phyloP scores from a whole-genome alignment of 2,888 invertebrate genomes.

The Phalangium opilio region DNA sequence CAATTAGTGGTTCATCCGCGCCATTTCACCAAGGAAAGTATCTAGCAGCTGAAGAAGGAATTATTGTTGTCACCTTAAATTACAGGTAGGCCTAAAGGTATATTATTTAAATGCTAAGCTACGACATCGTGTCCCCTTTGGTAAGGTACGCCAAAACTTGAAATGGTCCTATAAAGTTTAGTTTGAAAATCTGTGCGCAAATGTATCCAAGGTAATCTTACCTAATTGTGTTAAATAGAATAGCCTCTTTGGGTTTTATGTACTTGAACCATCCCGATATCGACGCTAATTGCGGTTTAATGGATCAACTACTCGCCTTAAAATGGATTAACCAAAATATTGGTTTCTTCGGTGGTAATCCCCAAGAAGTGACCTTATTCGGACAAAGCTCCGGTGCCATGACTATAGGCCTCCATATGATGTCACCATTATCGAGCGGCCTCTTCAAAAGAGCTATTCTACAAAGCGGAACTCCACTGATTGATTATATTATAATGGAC shows the following conservation, averaged over 20 bases:
- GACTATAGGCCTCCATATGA: constrained; percentile 18
- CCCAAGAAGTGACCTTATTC: constrained; percentile 25
- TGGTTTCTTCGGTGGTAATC: constrained; percentile 24
- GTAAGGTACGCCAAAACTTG: too few relatives aligned
- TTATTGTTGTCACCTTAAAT: constrained; percentile 39
- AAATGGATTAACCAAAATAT: constrained; percentile 25
- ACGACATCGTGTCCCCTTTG: too few relatives aligned
- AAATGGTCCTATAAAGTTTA: too few relatives aligned
- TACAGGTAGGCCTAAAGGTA: constrained; percentile 28
- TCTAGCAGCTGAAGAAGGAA: constrained; percentile 34
- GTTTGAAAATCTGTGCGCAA: too few relatives aligned
- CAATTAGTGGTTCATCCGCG: constrained; percentile 8
- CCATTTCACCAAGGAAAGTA: constrained; percentile 38
- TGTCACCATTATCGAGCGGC: constrained; percentile 14
- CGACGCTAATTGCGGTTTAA: constrained; percentile 27
- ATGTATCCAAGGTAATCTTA: too few relatives aligned
- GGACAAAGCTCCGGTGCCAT: constrained; percentile 26
- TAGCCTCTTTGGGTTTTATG: constrained; percentile 17
- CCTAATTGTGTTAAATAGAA: too few relatives aligned
- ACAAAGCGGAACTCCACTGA: constrained; percentile 22
- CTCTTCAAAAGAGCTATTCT: constrained; percentile 22
- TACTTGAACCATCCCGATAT: constrained; percentile 22
- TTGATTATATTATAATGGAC: too few relatives aligned
- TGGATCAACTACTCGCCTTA: constrained; percentile 26
- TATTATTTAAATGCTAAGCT: too few relatives aligned